phyloP scores from a whole-genome alignment of 2,113 vertebrate species.

The Xenopus tropicalis region DNA sequence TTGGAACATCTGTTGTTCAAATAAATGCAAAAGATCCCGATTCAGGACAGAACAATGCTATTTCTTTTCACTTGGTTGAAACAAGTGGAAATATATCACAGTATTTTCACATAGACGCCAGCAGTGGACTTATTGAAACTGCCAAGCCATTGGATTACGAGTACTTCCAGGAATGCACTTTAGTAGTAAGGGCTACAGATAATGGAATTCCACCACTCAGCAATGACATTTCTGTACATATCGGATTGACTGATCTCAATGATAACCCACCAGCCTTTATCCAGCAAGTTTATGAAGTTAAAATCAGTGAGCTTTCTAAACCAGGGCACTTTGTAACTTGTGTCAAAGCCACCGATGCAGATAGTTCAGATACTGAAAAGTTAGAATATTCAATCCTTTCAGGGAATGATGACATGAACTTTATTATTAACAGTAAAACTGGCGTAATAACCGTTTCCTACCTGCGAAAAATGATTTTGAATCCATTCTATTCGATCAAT shows the following conservation, averaged over 20 bases:
- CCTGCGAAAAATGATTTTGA: conserved; percentile 72
- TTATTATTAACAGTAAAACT: conserved; percentile 77
- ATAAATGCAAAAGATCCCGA: conserved; percentile 82
- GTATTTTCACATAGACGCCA: conserved; percentile 82
- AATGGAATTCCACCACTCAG: conserved; percentile 87
- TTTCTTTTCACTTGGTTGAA: conserved; percentile 85
- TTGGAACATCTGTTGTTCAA: conserved; percentile 78
- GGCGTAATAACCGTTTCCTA: conserved; percentile 83
- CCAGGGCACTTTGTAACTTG: conserved; percentile 87
- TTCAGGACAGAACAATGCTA: conserved; percentile 78
- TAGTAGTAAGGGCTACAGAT: conserved; percentile 80
- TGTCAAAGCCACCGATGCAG: conserved; percentile 87
- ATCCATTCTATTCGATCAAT: conserved; percentile 75
- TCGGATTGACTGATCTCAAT: conserved; percentile 86
- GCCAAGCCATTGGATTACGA: conserved; percentile 82
- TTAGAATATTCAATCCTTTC: conserved; percentile 86
- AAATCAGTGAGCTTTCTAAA: conserved; percentile 78
- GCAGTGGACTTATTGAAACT: conserved; percentile 78
- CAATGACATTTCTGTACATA: conserved; percentile 69
- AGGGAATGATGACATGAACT: conserved; percentile 88
- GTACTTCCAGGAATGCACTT: conserved; percentile 67
- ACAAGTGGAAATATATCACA: conserved; percentile 71
- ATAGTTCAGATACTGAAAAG: conserved; percentile 73
- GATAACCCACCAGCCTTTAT: conserved; percentile 88
- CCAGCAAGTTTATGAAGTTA: conserved; percentile 77